Conservation (phyloP, 2,113 vertebrate species). For the Phyllostomus discolor region DNA sequence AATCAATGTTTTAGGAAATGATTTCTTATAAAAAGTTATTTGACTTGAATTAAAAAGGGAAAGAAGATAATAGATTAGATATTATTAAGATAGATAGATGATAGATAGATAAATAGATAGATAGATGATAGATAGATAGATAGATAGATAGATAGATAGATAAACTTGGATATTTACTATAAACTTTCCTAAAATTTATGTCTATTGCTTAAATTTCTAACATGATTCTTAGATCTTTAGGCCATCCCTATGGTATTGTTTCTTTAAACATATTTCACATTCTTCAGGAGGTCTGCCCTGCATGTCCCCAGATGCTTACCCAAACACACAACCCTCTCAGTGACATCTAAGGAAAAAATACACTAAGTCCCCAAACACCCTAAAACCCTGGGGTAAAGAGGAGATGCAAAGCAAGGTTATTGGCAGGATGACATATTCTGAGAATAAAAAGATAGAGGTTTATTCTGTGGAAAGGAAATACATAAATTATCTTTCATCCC, state of each 20-base stretch:
- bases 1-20: not conserved
- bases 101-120: not conserved
- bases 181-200: not conserved
- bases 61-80: not conserved
- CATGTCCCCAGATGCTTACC: rapidly evolving
- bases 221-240: not conserved
- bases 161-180: not conserved
- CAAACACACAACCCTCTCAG: not conserved
- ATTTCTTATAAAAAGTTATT: not conserved
- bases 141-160: not conserved
- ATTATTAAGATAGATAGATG: not conserved
- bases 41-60: not conserved
- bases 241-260: not conserved
- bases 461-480: not conserved
- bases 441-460: not conserved
- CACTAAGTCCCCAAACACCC: rapidly evolving
- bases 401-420: not conserved
- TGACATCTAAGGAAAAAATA: not conserved
- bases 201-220: not conserved
- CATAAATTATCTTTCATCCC: not conserved
- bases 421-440: not conserved
- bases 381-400: not conserved
- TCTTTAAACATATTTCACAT: not conserved
- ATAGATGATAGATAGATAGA: not conserved
- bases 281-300: not conserved